Evolutionary conservation across 2,888 invertebrate genomes (phyloP), one percentile per base, ranked within the genome.

Genomic region (Trimorus sp.): DNA sequence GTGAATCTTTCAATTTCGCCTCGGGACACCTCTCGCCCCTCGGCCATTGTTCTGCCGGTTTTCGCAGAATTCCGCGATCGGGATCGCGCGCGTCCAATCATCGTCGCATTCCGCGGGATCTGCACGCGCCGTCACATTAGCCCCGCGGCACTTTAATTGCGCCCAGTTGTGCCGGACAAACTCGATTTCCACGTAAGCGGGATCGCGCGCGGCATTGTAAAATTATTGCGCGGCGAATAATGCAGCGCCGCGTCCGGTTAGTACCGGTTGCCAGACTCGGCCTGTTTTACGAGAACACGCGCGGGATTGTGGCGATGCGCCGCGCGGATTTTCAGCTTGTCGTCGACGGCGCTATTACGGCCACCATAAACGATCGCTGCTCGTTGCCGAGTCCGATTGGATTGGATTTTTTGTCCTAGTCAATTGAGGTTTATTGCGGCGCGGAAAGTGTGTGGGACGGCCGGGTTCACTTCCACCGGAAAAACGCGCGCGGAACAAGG

Each of bases 71-170:
- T 42, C 62, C 16, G 36, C 12, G 54, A 54, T 45, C 26, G 54
- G 16, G 45, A 71, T 71, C 71, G 40, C 54, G 37, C 12, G 51
- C n/a, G 26, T 12, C 62, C 71, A 62, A 54, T 70, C 70, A 71
- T 53, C 62, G 71, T 71, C 54, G 15, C 12, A 45, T 53, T 62
- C 62, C 15, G 62, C 53, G 71, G 62, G 71, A 62, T 62, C 62
- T 62, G 37, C 14, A 26, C 14, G 54, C 26, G 73, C 37, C 63
- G 63, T 63, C 73, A 49, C 73, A 73, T 56, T 73, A 38, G 37
- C 14, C 36, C 49, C 56, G 73, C 73, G 73, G 73, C 63, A 73
- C 63, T 73, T 73, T 73, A 73, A 73, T 73, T 73, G 73, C 63
- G 63, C 63, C 48, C 63, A 71, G 62, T 71, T 62, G 63, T 16